Percentiles rank a stretch among this genome's conserved stretches.
These are phyloP conservation scores for Galemys pyrenaicus DNA, from an alignment of 2,113 vertebrate species.

Conservation along the genomic window DNA sequence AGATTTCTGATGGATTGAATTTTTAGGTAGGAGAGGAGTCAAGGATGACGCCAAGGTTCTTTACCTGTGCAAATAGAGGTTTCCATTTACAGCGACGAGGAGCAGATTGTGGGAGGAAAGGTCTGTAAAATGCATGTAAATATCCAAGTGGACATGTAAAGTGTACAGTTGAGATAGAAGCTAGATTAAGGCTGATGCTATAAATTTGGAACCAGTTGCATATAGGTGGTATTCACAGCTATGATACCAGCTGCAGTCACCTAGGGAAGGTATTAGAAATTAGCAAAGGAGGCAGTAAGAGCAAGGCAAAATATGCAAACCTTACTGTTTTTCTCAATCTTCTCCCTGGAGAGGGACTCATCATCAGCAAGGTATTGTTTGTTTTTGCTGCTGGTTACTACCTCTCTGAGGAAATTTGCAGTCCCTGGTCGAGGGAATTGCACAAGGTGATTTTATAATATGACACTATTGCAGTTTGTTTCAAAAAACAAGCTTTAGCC, in stretches of 20 bases:
- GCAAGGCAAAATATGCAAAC: not conserved
- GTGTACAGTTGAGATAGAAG: not conserved
- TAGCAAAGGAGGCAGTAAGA: not conserved
- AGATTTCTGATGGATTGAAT: not conserved
- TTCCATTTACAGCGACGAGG: not conserved
- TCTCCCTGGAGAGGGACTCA: conserved; percentile 21
- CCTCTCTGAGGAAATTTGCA: conserved; percentile 57
- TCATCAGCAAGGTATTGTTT: conserved; percentile 37
- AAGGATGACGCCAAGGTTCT: not conserved
- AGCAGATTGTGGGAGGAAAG: not conserved
- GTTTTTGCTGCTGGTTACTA: conserved; percentile 50
- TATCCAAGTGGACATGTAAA: not conserved
- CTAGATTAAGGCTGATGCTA: not conserved
- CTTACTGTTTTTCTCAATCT: not conserved
- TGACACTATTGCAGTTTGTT: conserved; percentile 68
- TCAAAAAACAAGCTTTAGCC: conserved; percentile 36
- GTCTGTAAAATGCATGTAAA: not conserved
- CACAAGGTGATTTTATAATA: conserved; percentile 64
- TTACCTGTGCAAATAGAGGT: not conserved
- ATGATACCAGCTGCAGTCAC: not conserved
- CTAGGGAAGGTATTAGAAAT: not conserved
- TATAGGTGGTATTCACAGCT: not conserved
- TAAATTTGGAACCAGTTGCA: not conserved
- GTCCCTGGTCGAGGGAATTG: conserved; percentile 57
- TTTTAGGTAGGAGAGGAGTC: not conserved